These are phyloP conservation scores for Neogale vison DNA, from an alignment of 2,113 vertebrate genomes.

Conservation along the genomic window DNA sequence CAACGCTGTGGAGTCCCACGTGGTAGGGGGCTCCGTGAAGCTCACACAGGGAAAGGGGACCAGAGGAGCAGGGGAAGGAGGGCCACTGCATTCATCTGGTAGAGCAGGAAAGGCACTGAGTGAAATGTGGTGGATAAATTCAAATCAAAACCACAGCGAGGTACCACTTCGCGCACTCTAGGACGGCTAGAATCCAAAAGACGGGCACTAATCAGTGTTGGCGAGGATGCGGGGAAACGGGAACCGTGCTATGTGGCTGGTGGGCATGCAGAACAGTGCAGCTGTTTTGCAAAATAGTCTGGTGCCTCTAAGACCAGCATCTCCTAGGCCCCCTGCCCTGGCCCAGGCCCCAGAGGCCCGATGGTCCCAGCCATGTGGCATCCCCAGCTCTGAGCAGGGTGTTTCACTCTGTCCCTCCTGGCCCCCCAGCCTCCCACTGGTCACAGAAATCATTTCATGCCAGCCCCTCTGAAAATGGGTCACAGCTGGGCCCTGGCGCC, in stretches of 20 bases:
- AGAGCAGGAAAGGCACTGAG: background rate
- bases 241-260: background rate
- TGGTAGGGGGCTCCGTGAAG: accelerated
- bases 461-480: background rate
- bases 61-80: background rate
- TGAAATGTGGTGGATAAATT: background rate
- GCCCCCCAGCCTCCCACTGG: background rate
- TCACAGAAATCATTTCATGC: conserved; percentile 26
- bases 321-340: background rate
- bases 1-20: background rate
- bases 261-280: accelerated
- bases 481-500: conserved; percentile 20
- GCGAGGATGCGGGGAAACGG: background rate
- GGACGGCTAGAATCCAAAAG: background rate
- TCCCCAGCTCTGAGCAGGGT: background rate
- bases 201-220: background rate
- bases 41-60: background rate
- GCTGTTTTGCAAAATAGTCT: background rate
- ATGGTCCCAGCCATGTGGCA: background rate
- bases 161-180: background rate
- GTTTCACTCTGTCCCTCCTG: background rate
- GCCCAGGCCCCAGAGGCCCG: background rate
- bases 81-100: accelerated
- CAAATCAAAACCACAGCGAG: background rate
- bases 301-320: background rate